phyloP scores from a whole-genome alignment of 2,113 vertebrate species.

The Leptobrachium leishanense region DNA sequence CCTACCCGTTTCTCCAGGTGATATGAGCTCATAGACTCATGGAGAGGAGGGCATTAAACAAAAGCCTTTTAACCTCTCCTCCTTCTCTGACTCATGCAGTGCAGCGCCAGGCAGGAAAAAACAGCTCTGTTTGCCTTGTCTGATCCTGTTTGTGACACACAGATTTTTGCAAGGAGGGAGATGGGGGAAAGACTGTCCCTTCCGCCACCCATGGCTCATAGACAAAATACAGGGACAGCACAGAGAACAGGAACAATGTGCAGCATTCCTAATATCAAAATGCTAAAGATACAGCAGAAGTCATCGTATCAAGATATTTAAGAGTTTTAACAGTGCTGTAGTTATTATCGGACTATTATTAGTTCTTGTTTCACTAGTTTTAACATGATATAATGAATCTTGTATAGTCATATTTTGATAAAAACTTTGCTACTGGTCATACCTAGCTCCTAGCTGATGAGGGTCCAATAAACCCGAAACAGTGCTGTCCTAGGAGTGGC shows the following conservation, averaged over 20 bases:
- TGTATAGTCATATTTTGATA: too few species aligned
- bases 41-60: conserved; percentile 25
- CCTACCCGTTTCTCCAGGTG: conserved; percentile 30
- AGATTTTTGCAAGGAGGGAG: conserved; percentile 22
- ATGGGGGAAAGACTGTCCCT: conserved; percentile 20
- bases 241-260: conserved; percentile 5
- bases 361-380: too few species aligned
- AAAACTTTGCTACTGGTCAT: too few species aligned
- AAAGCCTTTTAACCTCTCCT: conserved; percentile 36
- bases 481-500: too few species aligned
- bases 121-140: conserved; percentile 45
- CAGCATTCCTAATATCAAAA: background rate
- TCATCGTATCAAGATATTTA: too few species aligned
- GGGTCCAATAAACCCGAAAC: too few species aligned
- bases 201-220: conserved; percentile 38
- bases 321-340: too few species aligned
- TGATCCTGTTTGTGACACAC: conserved; percentile 47
- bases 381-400: too few species aligned
- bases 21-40: conserved; percentile 40
- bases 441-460: too few species aligned
- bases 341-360: too few species aligned
- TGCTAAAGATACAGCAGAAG: background rate
- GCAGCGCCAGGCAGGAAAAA: conserved; percentile 43
- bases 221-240: conserved; percentile 35
- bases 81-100: conserved; percentile 33